These are phyloP conservation scores for Nanorana parkeri DNA, from an alignment of 2,113 vertebrate genomes.

Conservation along the genomic window DNA sequence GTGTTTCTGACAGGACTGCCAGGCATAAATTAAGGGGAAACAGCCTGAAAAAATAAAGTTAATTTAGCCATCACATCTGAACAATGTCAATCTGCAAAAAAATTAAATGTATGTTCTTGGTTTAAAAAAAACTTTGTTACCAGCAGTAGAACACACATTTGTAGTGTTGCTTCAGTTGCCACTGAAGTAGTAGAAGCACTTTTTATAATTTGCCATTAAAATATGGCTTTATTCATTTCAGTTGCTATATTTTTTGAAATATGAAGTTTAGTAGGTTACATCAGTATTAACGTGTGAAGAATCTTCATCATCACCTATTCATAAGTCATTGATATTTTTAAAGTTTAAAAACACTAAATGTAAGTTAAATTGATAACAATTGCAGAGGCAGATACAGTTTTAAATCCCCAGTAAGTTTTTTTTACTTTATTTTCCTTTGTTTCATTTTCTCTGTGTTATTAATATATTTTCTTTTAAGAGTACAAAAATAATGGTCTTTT, in stretches of 20 bases:
- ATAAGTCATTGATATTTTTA: conserved; percentile 17
- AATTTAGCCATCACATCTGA: too few species aligned
- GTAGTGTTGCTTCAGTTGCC: too few species aligned
- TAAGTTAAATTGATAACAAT: conserved; percentile 68
- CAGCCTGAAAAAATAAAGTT: too few species aligned
- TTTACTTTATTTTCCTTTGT: conserved; percentile 1
- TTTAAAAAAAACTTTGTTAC: too few species aligned
- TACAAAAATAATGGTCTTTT: conserved; percentile 62
- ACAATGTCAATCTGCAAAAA: too few species aligned
- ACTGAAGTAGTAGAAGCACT: too few species aligned
- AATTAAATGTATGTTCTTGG: too few species aligned
- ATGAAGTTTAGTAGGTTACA: too few species aligned
- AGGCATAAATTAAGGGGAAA: too few species aligned
- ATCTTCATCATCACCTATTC: conserved; percentile 6
- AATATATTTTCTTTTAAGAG: conserved; percentile 60
- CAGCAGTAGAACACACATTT: too few species aligned
- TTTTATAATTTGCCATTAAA: neutral
- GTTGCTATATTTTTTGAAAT: too few species aligned
- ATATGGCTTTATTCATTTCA: neutral
- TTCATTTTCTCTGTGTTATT: conserved; percentile 18
- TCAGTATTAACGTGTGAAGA: neutral
- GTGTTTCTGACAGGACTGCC: too few species aligned
- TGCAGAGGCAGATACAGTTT: conserved; percentile 60
- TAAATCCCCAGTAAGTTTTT: conserved; percentile 19
- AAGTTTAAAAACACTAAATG: conserved; percentile 2